Base-by-base conservation (phyloP, 2,888 invertebrate species). In the Lasioglossum morio region DNA sequence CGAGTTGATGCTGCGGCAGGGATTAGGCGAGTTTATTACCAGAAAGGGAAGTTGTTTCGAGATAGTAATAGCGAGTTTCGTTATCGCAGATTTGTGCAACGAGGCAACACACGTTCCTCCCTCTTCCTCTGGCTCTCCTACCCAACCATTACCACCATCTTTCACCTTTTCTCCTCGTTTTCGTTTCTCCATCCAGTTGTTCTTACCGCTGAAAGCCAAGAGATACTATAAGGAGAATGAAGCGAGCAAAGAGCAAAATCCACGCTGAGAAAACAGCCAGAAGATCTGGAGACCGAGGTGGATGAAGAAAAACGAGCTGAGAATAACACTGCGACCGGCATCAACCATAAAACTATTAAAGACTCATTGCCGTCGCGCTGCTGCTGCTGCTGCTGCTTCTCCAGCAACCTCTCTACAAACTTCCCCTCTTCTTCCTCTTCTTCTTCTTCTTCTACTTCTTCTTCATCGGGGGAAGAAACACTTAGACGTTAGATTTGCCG, bases 81-180 rank as follows among this genome's bases (percentile, higher is more conserved):
- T 93, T 93, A 93, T 93, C 92, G 88, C 90, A 89, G 88, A 92
- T 93, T 93, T 92, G 92, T 88, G 91, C 92, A 92, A 92, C 91
- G 92, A 91, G 82, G 84, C 90, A 87, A 91, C 91, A 81, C 90
- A 76, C 79, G 84, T 86, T 85, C 70, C 70, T 40, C 16, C 12
- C 60, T 60, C 60, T 30, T 5, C 1, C 27, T 27, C 60, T 27
- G 16, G 16, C 5, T 63, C 77, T 30, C 40, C 63, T 19, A 30
- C 30, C 30, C 30, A 63, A 19, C 70, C 37, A n/a, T 82, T 63
- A 48, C 79, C 8, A 12, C 40, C 73, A 72, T 69, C 77, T 80
- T 79, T 74, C 73, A 72, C 53, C 77, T 76, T 81, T 74, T 77
- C 79, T 43, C 66, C 40, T 53, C 63, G 81, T 66, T 48, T 70